These are phyloP conservation scores for Batillaria attramentaria DNA, from an alignment of 1,140 invertebrate genomes.

Conservation along the genomic window DNA sequence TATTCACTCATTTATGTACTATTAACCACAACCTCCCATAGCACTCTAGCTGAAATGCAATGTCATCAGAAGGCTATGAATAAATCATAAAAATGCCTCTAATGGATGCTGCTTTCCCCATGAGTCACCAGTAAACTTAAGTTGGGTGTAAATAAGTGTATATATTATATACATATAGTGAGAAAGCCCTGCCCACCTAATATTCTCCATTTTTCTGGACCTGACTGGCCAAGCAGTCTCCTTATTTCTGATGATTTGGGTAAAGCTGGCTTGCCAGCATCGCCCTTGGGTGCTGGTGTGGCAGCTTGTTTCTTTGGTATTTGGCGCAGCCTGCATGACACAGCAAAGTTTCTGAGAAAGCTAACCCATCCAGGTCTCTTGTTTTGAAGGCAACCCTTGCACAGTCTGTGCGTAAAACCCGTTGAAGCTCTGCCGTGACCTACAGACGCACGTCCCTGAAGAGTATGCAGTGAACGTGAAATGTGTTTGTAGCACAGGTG, in stretches of 20 bases:
- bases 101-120: too few species aligned
- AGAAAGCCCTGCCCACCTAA: constrained; percentile 43
- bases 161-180: too few species aligned
- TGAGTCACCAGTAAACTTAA: too few species aligned
- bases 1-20: neutral
- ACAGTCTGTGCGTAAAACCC: neutral
- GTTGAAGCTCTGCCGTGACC: neutral
- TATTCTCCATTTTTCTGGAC: constrained; percentile 65
- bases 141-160: too few species aligned
- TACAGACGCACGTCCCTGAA: neutral
- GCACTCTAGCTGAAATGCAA: too few species aligned
- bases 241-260: constrained; percentile 46
- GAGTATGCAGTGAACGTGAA: neutral
- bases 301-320: neutral
- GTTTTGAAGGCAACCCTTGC: constrained; percentile 4
- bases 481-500: neutral
- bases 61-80: too few species aligned
- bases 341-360: constrained; percentile 9
- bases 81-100: too few species aligned
- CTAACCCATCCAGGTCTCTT: neutral
- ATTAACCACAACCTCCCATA: neutral
- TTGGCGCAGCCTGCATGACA: neutral
- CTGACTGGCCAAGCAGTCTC: constrained; percentile 58
- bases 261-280: neutral
- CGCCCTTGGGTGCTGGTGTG: neutral